These are phyloP conservation scores for Apotomis capreana DNA, from an alignment of 2,888 invertebrate genomes.

Conservation along the genomic window DNA sequence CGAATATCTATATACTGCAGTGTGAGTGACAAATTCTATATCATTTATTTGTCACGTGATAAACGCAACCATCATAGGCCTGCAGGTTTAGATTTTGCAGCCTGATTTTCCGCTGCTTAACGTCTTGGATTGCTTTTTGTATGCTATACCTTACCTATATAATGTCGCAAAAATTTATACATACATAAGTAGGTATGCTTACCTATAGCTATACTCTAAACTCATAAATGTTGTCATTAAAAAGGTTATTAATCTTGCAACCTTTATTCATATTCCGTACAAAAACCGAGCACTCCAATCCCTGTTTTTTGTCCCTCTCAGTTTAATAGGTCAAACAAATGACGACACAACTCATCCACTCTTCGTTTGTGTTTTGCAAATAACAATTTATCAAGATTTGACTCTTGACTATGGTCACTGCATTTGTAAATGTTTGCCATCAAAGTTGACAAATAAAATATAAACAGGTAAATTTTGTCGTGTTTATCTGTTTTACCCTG, in stretches of 20 bases:
- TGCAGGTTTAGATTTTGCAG: too few relatives aligned
- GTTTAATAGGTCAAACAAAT: slow-evolving; percentile 70
- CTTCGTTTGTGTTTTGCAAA: slow-evolving; percentile 45
- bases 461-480: not conserved
- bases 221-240: not conserved
- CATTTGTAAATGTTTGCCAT: slow-evolving; percentile 25
- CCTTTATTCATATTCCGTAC: not conserved
- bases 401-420: slow-evolving; percentile 29
- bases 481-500: not conserved
- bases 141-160: too few relatives aligned
- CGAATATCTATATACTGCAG: too few relatives aligned
- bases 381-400: slow-evolving; percentile 25
- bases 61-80: too few relatives aligned
- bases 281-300: not conserved
- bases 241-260: not conserved
- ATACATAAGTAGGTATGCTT: not conserved
- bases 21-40: too few relatives aligned
- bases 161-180: too few relatives aligned
- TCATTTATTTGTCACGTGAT: too few relatives aligned
- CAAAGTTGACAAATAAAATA: slow-evolving; percentile 22
- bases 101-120: too few relatives aligned
- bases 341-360: slow-evolving; percentile 53
- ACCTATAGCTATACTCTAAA: not conserved
- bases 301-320: slow-evolving; percentile 52
- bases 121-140: too few relatives aligned